Conservation (phyloP, 2,113 vertebrate genomes). For the Oncorhynchus nerka region DNA sequence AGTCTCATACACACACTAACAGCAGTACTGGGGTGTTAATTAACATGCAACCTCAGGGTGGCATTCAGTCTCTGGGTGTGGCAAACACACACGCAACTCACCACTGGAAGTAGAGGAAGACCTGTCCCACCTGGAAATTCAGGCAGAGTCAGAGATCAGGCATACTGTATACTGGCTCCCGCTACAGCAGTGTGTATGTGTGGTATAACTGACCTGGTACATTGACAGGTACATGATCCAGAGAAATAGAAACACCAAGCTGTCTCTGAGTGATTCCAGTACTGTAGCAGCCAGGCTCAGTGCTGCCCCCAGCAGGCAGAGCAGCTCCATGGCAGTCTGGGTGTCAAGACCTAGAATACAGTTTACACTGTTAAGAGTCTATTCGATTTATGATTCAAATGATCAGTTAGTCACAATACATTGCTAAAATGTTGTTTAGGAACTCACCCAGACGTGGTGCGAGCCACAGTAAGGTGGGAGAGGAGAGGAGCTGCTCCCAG, state of each 20-base stretch:
- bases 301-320: conserved; percentile 78
- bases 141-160: neutral
- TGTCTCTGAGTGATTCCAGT: conserved; percentile 71
- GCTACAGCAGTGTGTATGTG: neutral
- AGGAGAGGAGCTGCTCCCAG: conserved; percentile 78
- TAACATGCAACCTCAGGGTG: neutral
- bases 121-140: conserved; percentile 86
- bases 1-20: conserved; percentile 1
- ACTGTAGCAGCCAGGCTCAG: conserved; percentile 76
- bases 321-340: conserved; percentile 85
- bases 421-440: too few relatives aligned
- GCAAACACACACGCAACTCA: conserved; percentile 72
- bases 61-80: neutral
- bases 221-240: conserved; percentile 82
- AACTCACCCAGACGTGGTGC: conserved; percentile 52
- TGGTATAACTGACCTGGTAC: conserved; percentile 75
- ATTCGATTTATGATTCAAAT: too few relatives aligned
- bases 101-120: conserved; percentile 98
- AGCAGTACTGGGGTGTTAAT: conserved; percentile 11
- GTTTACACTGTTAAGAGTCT: too few relatives aligned
- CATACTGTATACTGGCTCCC: neutral
- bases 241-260: conserved; percentile 81
- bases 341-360: conserved; percentile 81
- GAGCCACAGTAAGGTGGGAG: conserved; percentile 88
- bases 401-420: too few relatives aligned